phyloP scores from a whole-genome alignment of 2,888 invertebrate genomes.

The Bursaphelenchus okinawaensis region DNA sequence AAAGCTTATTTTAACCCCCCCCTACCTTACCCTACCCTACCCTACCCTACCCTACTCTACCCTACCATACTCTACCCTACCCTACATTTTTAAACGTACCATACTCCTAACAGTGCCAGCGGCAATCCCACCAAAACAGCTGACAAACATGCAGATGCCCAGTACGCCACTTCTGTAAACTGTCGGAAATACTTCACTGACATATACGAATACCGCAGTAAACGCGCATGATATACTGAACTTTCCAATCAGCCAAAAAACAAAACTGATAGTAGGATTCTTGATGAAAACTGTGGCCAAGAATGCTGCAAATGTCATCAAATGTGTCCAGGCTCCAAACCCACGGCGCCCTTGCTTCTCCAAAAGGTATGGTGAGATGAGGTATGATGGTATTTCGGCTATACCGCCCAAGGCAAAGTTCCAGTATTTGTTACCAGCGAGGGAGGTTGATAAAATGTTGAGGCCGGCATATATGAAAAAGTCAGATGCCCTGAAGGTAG shows the following conservation, averaged over 20 bases:
- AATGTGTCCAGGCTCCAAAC: neutral
- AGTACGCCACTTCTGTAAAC: conserved; percentile 7
- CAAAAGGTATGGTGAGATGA: conserved; percentile 37
- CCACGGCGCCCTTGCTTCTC: conserved; percentile 15
- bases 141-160: conserved; percentile 7
- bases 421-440: conserved; percentile 43
- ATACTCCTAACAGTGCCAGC: conserved; percentile 5
- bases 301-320: conserved; percentile 5
- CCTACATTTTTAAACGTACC: neutral
- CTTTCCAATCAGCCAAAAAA: conserved; percentile 42
- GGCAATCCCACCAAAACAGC: conserved; percentile 4
- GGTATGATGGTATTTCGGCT: conserved; percentile 43
- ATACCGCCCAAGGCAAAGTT: conserved; percentile 42
- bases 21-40: too few relatives aligned
- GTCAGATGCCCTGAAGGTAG: neutral
- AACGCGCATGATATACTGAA: conserved; percentile 43
- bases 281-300: conserved; percentile 4
- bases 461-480: conserved; percentile 15
- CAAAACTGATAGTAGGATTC: neutral
- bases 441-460: conserved; percentile 34
- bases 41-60: too few relatives aligned
- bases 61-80: too few relatives aligned
- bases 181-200: conserved; percentile 14
- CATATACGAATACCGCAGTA: conserved; percentile 21
- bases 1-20: too few relatives aligned